Evolutionary conservation across 92 coral and sea anemone genomes (phyloP), one percentile per base, ranked within the genome.

Genomic region (Virgularia gustaviana): DNA sequence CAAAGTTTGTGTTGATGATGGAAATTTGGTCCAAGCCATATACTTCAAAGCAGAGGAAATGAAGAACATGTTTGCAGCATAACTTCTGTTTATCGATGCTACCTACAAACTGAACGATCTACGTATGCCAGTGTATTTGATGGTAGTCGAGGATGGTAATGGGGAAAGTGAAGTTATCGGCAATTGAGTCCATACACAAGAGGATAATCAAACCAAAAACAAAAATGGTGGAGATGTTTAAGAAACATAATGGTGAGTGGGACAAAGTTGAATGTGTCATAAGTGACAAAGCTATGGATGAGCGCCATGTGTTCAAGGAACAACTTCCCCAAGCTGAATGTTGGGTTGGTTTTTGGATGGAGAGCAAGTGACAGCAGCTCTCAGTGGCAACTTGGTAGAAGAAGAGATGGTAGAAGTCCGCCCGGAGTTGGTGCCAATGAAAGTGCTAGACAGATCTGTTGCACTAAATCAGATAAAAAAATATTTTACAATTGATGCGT

Each of bases 21-120:
- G 56, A 30, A 74, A 58, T 18, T 25, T 54, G 23, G 58, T 74
- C 37, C 37, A 64, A 38, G 75, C 34, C 6, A 9, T 71, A 1
- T 71, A 18, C 72, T 54, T 53, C 24, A 70, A 58, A 65, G 59
- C 43, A 34, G 61, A 47, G 43, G 45, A 66, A 49, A 65, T 55
- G 57, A 23, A 37, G 12, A 27, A 56, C 9, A 56, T 20, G 32
- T 56, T 23, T 56, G 25, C 36, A 0, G 36, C 44, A 12, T 43
- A 71, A 58, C 43, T 70, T 15, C 78, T 71, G 3, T 18, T 76
- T 10, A 16, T 65, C 15, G 61, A 65, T 65, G 81, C 81, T 3
- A 76, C 75, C 2, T 79, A 79, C 44, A 79, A 79, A 62, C 84
- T 68, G 1, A 54, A 66, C 42, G 43, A 78, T 68, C 76, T 78